Percentiles rank a stretch among this genome's conserved stretches.
Conservation (phyloP, 2,113 vertebrate species). For the Anhinga anhinga region DNA sequence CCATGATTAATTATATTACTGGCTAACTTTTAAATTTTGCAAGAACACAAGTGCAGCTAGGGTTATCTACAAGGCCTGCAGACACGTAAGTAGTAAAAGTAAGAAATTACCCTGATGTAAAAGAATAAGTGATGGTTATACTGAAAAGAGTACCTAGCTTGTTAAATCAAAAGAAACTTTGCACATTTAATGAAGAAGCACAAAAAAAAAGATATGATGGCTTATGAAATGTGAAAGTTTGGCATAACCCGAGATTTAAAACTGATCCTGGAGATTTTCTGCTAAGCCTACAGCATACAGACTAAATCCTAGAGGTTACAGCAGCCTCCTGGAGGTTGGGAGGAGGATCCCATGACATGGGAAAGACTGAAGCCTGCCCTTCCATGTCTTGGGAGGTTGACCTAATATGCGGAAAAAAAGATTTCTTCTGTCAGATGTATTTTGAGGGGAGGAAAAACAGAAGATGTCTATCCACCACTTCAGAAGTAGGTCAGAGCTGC, state of each 20-base stretch:
- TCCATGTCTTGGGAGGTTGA: background rate
- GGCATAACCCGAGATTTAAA: background rate
- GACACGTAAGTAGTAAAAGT: background rate
- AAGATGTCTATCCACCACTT: background rate
- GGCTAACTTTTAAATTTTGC: background rate
- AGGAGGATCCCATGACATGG: background rate
- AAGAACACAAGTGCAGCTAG: background rate
- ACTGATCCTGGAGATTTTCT: background rate
- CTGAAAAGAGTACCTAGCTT: background rate
- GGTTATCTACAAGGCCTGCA: background rate
- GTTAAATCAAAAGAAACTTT: background rate
- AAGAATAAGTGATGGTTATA: background rate
- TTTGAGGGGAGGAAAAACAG: background rate
- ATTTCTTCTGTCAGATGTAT: background rate
- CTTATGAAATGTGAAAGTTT: background rate
- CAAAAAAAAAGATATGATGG: background rate
- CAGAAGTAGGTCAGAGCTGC: background rate
- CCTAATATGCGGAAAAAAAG: background rate
- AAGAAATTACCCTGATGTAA: background rate
- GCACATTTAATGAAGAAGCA: background rate
- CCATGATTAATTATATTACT: background rate
- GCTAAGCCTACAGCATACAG: background rate
- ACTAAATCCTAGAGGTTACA: background rate
- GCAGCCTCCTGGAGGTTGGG: accelerated
- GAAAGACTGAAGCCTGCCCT: background rate